These are phyloP conservation scores for Macroglossus sobrinus DNA, from an alignment of 2,113 vertebrate species.

Conservation along the genomic window DNA sequence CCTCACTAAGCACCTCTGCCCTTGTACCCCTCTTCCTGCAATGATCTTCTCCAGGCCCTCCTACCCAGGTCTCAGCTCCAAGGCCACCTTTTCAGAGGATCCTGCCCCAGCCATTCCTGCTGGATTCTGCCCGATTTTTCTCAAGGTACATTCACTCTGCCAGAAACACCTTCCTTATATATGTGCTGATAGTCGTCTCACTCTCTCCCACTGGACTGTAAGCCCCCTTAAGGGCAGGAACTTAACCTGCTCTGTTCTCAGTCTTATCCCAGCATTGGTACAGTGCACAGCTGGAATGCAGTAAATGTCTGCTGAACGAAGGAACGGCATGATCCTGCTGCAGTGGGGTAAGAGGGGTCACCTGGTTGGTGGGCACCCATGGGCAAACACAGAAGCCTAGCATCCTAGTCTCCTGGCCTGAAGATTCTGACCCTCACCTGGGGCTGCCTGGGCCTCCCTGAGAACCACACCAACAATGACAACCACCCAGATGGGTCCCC, in stretches of 20 bases:
- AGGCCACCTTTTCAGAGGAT: neutral
- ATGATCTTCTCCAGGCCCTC: neutral
- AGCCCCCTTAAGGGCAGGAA: neutral
- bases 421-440: neutral
- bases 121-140: neutral
- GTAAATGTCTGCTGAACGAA: neutral
- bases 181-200: neutral
- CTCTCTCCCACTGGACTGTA: neutral
- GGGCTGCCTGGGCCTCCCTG: neutral
- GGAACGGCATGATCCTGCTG: neutral
- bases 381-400: neutral
- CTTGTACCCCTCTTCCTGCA: neutral
- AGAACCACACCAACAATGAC: neutral
- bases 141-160: no score
- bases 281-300: neutral
- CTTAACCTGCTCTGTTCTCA: neutral
- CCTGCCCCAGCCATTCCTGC: neutral
- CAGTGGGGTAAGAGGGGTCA: neutral
- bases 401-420: no score
- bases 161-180: neutral
- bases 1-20: neutral
- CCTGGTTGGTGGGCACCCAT: neutral
- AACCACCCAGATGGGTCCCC: neutral
- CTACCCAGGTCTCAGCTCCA: neutral
- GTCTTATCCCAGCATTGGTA: neutral